A percentile compares a stretch with the other conserved stretches of the same genome.
These are phyloP conservation scores for Galeruca laticollis DNA, from an alignment of 2,888 invertebrate genomes.

Conservation along the genomic window DNA sequence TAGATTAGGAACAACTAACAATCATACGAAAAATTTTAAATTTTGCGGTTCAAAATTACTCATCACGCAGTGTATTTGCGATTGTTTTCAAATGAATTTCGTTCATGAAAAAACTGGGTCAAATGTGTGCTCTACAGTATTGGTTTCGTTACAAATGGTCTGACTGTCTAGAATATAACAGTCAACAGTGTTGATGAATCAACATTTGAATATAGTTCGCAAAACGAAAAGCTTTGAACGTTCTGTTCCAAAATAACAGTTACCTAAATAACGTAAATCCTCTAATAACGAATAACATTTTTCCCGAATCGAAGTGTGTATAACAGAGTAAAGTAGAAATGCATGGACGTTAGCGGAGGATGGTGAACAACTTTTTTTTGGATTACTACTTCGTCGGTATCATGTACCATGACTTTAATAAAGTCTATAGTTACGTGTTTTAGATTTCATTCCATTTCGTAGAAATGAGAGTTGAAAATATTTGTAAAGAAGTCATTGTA, in stretches of 20 bases:
- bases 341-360: conserved; percentile 15
- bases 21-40: no score
- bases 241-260: conserved; percentile 21
- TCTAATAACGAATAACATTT: conserved; percentile 20
- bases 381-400: conserved; percentile 10
- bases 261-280: not conserved
- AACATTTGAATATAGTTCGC: conserved; percentile 2
- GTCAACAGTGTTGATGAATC: not conserved
- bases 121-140: not conserved
- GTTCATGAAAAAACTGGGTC: not conserved
- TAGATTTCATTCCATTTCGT: no score
- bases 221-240: not conserved
- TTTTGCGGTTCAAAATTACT: not conserved
- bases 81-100: not conserved
- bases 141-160: not conserved
- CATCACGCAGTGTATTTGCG: not conserved
- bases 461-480: not conserved
- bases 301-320: conserved; percentile 23
- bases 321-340: conserved; percentile 14
- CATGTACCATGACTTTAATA: conserved; percentile 2
- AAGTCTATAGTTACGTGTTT: not conserved
- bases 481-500: not conserved
- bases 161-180: not conserved
- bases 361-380: not conserved
- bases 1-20: no score